Conservation (phyloP, 2,113 vertebrate genomes). For the Rhabdomys dilectus region DNA sequence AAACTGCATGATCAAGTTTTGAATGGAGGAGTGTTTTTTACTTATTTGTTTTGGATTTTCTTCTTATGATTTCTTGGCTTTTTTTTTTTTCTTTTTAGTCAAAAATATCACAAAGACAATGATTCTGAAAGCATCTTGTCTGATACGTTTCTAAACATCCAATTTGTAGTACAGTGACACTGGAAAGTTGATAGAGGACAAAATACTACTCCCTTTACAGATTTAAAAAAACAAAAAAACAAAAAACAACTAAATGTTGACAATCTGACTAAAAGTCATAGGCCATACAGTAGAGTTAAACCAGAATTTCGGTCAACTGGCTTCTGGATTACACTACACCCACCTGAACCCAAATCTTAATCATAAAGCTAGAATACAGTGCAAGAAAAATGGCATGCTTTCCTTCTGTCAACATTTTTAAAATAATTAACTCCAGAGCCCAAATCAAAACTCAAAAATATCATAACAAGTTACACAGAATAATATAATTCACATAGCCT, state of each 20-base stretch:
- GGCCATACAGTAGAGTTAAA: not conserved
- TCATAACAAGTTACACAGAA: not conserved
- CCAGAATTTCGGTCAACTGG: not conserved
- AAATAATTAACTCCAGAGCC: slow-evolving; percentile 21
- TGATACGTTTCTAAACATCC: slow-evolving; percentile 54
- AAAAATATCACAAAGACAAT: slow-evolving; percentile 70
- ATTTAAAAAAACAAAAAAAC: slow-evolving; percentile 81
- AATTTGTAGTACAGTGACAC: slow-evolving; percentile 68
- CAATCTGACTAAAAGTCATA: not conserved
- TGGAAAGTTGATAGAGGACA: slow-evolving; percentile 69
- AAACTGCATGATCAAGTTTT: not conserved
- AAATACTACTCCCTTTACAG: slow-evolving; percentile 80
- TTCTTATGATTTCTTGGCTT: not conserved
- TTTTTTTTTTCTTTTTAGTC: slow-evolving; percentile 44
- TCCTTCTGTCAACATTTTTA: slow-evolving; percentile 32
- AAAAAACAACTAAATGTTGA: slow-evolving; percentile 41
- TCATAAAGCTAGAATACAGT: not conserved
- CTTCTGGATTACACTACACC: not conserved
- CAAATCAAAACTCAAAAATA: slow-evolving; percentile 30
- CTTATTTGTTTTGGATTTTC: not conserved
- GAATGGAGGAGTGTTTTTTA: not conserved
- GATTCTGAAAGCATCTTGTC: slow-evolving; percentile 54
- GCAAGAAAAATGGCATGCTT: slow-evolving; percentile 51
- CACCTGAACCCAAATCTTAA: not conserved
- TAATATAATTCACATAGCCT: not conserved